phyloP scores from a whole-genome alignment of 1,140 invertebrate species.

The Hydropsyche tenuis region DNA sequence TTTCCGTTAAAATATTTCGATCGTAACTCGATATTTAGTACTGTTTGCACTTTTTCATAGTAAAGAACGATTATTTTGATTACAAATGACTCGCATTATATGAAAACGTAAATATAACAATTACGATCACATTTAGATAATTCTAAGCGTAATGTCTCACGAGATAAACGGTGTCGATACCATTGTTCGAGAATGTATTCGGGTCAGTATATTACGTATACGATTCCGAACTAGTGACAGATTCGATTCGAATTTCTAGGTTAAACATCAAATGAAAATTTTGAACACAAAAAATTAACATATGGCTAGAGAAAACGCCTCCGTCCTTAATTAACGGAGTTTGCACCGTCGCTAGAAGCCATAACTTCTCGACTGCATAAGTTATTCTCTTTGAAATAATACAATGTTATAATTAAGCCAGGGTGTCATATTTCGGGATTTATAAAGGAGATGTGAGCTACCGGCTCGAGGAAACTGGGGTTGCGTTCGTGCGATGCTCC shows the following conservation, averaged over 20 bases:
- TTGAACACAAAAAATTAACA: neutral
- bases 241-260: too few relatives aligned
- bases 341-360: slow-evolving; percentile 18
- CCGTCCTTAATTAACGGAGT: slow-evolving; percentile 40
- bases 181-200: slow-evolving; percentile 45
- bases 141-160: slow-evolving; percentile 4
- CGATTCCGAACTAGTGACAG: neutral
- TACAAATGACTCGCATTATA: neutral
- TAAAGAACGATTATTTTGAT: neutral
- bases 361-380: slow-evolving; percentile 18
- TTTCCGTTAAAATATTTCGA: too few relatives aligned
- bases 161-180: slow-evolving; percentile 27
- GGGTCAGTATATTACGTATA: slow-evolving; percentile 34
- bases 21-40: too few relatives aligned
- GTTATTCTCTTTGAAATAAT: slow-evolving; percentile 45
- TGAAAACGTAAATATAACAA: slow-evolving; percentile 19
- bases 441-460: slow-evolving; percentile 41
- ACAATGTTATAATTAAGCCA: slow-evolving; percentile 45
- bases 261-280: too few relatives aligned
- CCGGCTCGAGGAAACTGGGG: slow-evolving; percentile 9
- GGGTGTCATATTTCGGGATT: slow-evolving; percentile 41
- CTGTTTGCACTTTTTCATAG: too few relatives aligned
- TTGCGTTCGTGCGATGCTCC: neutral
- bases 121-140: slow-evolving; percentile 10
- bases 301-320: slow-evolving; percentile 1